Evolutionary conservation across 2,797 vertebrate species (phyloP), one percentile per base, ranked within the genome.

Genomic region (Apogon talboti): DNA sequence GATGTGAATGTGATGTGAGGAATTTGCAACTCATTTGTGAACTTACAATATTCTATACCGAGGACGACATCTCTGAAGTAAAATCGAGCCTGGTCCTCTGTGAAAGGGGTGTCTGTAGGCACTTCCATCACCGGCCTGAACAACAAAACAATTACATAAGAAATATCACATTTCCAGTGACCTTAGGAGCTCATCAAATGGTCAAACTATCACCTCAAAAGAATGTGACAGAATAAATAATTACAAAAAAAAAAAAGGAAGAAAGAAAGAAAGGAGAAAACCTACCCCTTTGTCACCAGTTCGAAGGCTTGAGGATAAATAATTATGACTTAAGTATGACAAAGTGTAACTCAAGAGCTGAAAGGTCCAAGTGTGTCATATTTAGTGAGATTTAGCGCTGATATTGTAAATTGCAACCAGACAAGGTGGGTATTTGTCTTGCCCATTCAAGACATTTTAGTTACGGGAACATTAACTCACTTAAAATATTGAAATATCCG

Each of bases 1-100:
- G 5, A 7, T 19, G n/a, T 30, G 28, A 33, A 4, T 6, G 21
- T 44, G 45, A 5, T 11, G 10, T 8, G 3, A 44, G 7, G 40
- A 15, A 33, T 52, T 13, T 38, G 7, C 2, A 3, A 15, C 18
- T 13, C n/a, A 30, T 41, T 12, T 15, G 10, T 30, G 11, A 11
- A 96, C 96, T 94, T 88, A 99, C 98, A 82, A 86, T 99, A 99
- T 85, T 99, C 97, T 0, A 98, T 96, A 82, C 98, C 98, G 86
- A 99, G 83, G 74, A 98, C 89, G 2, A 98, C 77, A 42, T 99
- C 97, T 86, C 94, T 91, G 87, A 98, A 95, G 92, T 97, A 96
- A 78, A 94, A 92, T 28, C 92, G 89, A 52, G 96, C 94, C 90
- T 95, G 95, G 30, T 96, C 94, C 85, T 99, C 97, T 0, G 93